These are phyloP conservation scores for Pampus argenteus DNA, from an alignment of 2,797 vertebrate genomes.

Conservation along the genomic window DNA sequence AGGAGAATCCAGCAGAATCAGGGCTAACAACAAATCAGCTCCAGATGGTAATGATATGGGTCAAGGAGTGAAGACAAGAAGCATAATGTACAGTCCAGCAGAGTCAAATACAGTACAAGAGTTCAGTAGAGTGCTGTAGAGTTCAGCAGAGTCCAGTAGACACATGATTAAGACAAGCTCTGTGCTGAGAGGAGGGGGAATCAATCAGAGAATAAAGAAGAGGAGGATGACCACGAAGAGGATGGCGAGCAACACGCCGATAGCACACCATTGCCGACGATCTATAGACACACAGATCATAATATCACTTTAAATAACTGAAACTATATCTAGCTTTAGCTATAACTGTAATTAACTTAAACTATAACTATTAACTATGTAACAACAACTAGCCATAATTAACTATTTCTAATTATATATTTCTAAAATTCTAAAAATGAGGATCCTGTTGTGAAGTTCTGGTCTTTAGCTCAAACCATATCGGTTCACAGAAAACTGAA, in stretches of 20 bases:
- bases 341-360: background rate
- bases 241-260: slow-evolving; percentile 90
- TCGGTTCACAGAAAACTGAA: too few species aligned
- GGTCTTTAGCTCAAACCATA: too few species aligned
- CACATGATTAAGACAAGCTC: slow-evolving; percentile 10
- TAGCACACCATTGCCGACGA: slow-evolving; percentile 97
- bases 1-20: background rate
- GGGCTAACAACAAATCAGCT: too few species aligned
- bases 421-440: too few species aligned
- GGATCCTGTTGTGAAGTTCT: too few species aligned
- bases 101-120: background rate
- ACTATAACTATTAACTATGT: background rate
- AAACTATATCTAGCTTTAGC: background rate
- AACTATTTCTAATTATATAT: too few species aligned
- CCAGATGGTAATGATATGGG: too few species aligned
- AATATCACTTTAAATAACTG: background rate
- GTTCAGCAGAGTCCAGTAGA: slow-evolving; percentile 16
- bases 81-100: background rate
- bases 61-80: too few species aligned
- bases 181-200: background rate
- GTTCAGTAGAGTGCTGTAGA: background rate
- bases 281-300: slow-evolving; percentile 81
- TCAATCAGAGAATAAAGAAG: slow-evolving; percentile 91
- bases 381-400: background rate
- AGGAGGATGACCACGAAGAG: slow-evolving; percentile 93